phyloP scores from a whole-genome alignment of 2,888 invertebrate species.

The Drosophila rubida region DNA sequence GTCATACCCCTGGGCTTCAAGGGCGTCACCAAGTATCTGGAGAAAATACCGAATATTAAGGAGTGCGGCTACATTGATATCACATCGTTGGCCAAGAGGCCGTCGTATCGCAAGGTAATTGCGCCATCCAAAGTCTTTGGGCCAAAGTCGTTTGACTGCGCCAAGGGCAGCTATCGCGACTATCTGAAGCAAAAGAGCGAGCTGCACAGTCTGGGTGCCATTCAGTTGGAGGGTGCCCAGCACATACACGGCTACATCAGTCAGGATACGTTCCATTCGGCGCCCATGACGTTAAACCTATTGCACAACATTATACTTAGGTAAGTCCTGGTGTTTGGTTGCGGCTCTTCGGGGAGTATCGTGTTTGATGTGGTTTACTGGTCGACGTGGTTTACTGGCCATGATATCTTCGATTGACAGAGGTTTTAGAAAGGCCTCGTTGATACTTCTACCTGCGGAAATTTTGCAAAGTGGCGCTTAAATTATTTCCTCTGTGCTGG shows the following conservation, averaged over 20 bases:
- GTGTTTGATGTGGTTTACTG: no score
- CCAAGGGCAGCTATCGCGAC: constrained; percentile 31
- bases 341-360: no score
- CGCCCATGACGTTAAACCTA: constrained; percentile 73
- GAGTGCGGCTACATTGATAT: constrained; percentile 64
- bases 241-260: constrained; percentile 84
- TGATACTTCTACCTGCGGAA: no score
- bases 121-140: constrained; percentile 41
- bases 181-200: constrained; percentile 18
- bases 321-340: no score
- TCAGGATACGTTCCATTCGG: constrained; percentile 88
- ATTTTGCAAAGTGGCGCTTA: no score
- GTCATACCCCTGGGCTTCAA: constrained; percentile 60
- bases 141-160: constrained; percentile 54
- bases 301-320: constrained; percentile 84
- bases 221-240: constrained; percentile 46
- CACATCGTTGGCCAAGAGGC: constrained; percentile 9
- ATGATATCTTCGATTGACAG: no score
- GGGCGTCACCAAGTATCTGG: neutral
- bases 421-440: no score
- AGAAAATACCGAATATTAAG: constrained; percentile 50
- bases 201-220: constrained; percentile 59
- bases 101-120: constrained; percentile 16
- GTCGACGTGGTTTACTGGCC: no score
- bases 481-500: no score